phyloP scores from a whole-genome alignment of 1,140 invertebrate genomes.

The Bombus picipes region DNA sequence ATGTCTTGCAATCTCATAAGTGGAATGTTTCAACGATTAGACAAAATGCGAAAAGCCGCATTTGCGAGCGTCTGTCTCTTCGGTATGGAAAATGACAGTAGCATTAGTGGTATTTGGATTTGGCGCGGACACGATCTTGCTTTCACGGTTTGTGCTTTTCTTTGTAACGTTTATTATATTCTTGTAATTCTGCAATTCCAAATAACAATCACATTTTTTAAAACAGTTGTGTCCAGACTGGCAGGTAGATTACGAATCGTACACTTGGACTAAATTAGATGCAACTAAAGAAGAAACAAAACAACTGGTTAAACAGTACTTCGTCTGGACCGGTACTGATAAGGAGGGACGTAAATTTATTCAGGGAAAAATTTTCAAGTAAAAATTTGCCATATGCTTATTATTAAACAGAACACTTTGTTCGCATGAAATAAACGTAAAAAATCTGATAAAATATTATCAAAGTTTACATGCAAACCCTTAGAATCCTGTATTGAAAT shows the following conservation, averaged over 20 bases:
- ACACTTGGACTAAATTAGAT: constrained; percentile 98
- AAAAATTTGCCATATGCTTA: constrained; percentile 81
- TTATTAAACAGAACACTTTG: constrained; percentile 66
- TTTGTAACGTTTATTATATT: background rate
- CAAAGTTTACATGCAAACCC: constrained; percentile 57
- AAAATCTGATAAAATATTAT: constrained; percentile 55
- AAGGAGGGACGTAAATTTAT: constrained; percentile 96
- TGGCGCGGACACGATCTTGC: constrained; percentile 98
- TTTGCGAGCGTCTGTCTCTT: constrained; percentile 97
- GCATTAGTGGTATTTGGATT: constrained; percentile 98
- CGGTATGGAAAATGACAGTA: constrained; percentile 95
- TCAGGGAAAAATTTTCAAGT: constrained; percentile 99
- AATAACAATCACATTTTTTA: constrained; percentile 36
- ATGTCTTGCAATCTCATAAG: constrained; percentile 81
- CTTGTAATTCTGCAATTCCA: background rate
- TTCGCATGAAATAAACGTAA: constrained; percentile 73
- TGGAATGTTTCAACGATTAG: constrained; percentile 98
- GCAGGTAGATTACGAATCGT: constrained; percentile 98
- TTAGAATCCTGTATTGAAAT: constrained; percentile 52
- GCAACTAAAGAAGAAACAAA: constrained; percentile 92
- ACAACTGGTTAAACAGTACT: constrained; percentile 95
- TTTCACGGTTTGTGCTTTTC: constrained; percentile 87
- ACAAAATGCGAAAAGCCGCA: constrained; percentile 98
- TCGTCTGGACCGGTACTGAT: constrained; percentile 95
- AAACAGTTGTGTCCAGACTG: constrained; percentile 93